These are phyloP conservation scores for Melanotaenia trifasciata DNA, from an alignment of 2,797 vertebrate genomes.

Conservation along the genomic window DNA sequence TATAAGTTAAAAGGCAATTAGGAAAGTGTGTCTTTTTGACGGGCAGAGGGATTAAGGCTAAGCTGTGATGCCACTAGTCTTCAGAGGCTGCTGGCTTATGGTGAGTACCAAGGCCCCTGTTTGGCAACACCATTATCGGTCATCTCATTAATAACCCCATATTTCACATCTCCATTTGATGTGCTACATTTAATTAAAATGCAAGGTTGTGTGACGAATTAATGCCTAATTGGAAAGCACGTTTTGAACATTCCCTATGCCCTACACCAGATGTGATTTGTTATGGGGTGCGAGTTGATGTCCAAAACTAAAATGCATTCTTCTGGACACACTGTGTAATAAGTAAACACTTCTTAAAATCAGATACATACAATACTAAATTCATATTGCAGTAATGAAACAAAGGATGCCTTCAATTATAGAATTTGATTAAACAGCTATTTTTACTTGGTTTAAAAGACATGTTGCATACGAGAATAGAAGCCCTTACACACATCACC, in stretches of 20 bases:
- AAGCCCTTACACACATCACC: neutral
- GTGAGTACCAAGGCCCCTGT: constrained; percentile 48
- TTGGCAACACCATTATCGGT: constrained; percentile 83
- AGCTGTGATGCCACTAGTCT: constrained; percentile 74
- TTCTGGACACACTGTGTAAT: neutral
- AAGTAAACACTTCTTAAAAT: neutral
- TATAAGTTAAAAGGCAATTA: constrained; percentile 87
- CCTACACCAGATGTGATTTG: constrained; percentile 53
- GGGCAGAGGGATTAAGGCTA: constrained; percentile 82
- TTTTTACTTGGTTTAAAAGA: constrained; percentile 18
- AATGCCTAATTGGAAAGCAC: constrained; percentile 82
- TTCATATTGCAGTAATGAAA: neutral
- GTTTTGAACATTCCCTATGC: constrained; percentile 72
- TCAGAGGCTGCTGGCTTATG: constrained; percentile 64
- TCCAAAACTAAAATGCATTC: constrained; percentile 16
- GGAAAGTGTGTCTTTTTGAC: constrained; percentile 80
- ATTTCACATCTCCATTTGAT: constrained; percentile 81
- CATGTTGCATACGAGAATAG: constrained; percentile 15
- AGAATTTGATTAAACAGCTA: constrained; percentile 8
- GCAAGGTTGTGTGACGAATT: constrained; percentile 80
- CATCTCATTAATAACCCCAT: constrained; percentile 84
- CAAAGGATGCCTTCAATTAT: constrained; percentile 15
- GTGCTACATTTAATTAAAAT: constrained; percentile 86
- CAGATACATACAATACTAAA: neutral
- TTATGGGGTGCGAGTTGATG: constrained; percentile 53